Percentiles rank a stretch among this genome's conserved stretches.
phyloP scores from a whole-genome alignment of 2,888 invertebrate species.

The Watsonalla binaria region DNA sequence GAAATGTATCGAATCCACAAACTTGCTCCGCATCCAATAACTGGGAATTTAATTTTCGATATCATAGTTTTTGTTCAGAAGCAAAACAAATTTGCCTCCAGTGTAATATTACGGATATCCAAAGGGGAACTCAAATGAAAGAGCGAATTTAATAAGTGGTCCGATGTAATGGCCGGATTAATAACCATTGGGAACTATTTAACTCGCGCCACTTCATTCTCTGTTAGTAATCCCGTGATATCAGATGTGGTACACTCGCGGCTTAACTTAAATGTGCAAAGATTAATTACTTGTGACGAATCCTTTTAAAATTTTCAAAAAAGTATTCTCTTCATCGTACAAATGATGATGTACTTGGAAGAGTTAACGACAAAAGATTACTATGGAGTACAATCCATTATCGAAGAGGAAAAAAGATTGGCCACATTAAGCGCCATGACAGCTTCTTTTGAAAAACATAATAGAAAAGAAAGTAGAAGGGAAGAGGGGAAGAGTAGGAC shows the following conservation, averaged over 20 bases:
- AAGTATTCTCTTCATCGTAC: no score
- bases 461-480: no score
- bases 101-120: slow-evolving; percentile 4
- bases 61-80: not conserved
- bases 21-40: not conserved
- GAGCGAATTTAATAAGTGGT: slow-evolving; percentile 20
- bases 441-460: no score
- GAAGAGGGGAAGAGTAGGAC: no score
- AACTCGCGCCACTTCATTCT: slow-evolving; percentile 18
- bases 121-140: slow-evolving; percentile 11
- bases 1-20: not conserved
- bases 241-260: slow-evolving; percentile 9
- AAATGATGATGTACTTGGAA: no score
- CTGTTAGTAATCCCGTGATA: slow-evolving; percentile 15
- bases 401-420: no score
- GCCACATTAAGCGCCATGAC: no score
- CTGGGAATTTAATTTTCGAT: not conserved
- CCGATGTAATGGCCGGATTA: slow-evolving; percentile 17
- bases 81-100: not conserved
- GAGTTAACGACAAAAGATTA: no score
- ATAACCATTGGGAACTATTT: slow-evolving; percentile 12
- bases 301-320: no score
- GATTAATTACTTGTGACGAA: not conserved
- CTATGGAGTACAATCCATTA: no score
- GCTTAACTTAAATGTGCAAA: not conserved